phyloP scores from a whole-genome alignment of 2,888 invertebrate genomes.

The Melieria omissa region DNA sequence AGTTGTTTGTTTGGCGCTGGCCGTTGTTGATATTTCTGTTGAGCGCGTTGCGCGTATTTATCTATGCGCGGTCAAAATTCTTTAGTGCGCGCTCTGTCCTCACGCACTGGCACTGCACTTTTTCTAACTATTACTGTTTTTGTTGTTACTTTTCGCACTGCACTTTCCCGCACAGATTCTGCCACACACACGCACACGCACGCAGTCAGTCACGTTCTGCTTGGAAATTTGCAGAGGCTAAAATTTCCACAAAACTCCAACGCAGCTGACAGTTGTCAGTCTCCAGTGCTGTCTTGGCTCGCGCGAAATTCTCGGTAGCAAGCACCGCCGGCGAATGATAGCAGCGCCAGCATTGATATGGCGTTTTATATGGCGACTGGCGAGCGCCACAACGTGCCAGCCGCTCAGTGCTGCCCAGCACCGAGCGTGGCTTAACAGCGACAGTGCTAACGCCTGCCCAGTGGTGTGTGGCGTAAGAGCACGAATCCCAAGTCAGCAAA shows the following conservation, averaged over 20 bases:
- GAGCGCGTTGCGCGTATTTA: conserved; percentile 15
- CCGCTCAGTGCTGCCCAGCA: too few relatives aligned
- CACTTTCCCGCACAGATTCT: neutral
- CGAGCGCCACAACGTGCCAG: too few relatives aligned
- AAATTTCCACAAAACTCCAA: too few relatives aligned
- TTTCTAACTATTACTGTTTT: conserved; percentile 5
- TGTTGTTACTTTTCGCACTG: neutral
- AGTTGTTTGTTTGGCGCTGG: conserved; percentile 2
- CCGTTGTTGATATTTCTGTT: conserved; percentile 9
- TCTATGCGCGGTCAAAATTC: conserved; percentile 4
- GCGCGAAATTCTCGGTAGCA: conserved; percentile 19
- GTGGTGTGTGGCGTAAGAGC: too few relatives aligned
- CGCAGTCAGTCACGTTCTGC: neutral
- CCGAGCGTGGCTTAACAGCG: too few relatives aligned
- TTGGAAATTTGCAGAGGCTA: too few relatives aligned
- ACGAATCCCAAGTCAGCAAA: too few relatives aligned
- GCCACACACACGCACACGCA: neutral
- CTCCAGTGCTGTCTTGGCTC: conserved; percentile 11
- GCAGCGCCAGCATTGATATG: conserved; percentile 20
- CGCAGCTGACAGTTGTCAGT: too few relatives aligned
- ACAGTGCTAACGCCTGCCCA: too few relatives aligned
- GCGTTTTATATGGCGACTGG: conserved; percentile 15
- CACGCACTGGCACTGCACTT: conserved; percentile 19
- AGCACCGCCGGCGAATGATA: conserved; percentile 31
- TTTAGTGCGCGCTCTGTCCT: conserved; percentile 8